These are phyloP conservation scores for rabbit (Oryctolagus cuniculus) DNA, from an alignment of 2,113 vertebrate genomes.

Conservation along the genomic window DNA sequence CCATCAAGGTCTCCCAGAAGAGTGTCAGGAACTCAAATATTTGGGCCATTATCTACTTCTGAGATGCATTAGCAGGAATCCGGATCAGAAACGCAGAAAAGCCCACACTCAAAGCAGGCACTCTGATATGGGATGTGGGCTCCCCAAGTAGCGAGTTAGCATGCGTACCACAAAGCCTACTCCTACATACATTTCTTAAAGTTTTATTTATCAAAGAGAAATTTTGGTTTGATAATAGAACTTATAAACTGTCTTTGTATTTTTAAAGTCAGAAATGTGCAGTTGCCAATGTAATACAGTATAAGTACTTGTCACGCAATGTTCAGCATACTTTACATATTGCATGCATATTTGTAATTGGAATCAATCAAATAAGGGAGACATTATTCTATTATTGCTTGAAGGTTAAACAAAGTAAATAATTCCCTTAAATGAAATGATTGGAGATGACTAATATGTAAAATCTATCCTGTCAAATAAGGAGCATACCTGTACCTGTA, in stretches of 20 bases:
- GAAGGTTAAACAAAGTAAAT: background rate
- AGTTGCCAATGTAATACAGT: background rate
- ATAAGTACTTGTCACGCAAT: background rate
- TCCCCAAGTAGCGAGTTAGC: too few relatives aligned
- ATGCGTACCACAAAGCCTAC: too few relatives aligned
- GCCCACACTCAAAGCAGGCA: too few relatives aligned
- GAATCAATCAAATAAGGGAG: background rate
- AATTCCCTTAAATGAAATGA: background rate
- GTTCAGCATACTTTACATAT: background rate
- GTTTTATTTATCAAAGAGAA: background rate
- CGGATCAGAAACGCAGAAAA: too few relatives aligned
- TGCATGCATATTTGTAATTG: background rate
- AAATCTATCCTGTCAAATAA: background rate
- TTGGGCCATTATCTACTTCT: too few relatives aligned
- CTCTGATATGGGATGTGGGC: too few relatives aligned
- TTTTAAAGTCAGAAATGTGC: background rate
- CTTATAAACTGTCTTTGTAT: background rate
- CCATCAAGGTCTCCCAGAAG: too few relatives aligned
- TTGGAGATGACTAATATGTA: background rate
- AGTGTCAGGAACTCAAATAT: too few relatives aligned
- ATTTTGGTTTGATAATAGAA: background rate
- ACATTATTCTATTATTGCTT: background rate
- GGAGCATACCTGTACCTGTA: background rate
- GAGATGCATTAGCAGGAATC: too few relatives aligned
- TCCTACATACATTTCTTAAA: background rate